Base-by-base conservation (phyloP, 2,888 invertebrate genomes). In the Hartigia nigra region DNA sequence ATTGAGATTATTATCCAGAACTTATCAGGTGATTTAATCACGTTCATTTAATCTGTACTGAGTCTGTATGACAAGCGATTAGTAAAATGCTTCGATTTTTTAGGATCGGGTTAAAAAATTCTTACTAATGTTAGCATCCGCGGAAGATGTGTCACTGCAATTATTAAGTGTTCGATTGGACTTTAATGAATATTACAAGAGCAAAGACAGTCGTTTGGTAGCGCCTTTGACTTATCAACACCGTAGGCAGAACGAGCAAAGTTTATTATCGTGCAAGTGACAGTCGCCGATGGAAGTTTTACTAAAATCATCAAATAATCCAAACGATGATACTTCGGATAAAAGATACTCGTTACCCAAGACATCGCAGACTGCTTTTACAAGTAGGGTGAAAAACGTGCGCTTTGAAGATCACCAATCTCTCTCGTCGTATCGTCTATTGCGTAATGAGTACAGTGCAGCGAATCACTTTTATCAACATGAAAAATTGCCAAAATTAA, bases 111-210 rank as follows among this genome's bases (percentile, higher is more conserved):
- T 98, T 69, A 96, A 96, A 78, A 95, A 96, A 82, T 96, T 98
- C 90, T 94, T 99, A 76, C 92, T 97, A 76, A 95, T 97, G 91
- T 93, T 98, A 32, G 96, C 97, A 31, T 94, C 95, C 1, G 97
- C 97, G 88, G 93, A 95, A 77, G 97, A 98, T 92, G 95, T 96
- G 83, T 97, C 97, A 84, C 93, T 99, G 31, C 97, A 98, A 88
- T 95, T 97, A 85, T 94, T 99, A 80, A 98, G 98, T 82, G 97
- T 97, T 88, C 95, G 98, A 3, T 93, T 99, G 79, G 98, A 98
- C 92, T 99, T 98, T 92, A 99, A 98, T 91, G 97, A 98, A 91
- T 97, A 97, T 92, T 99, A 99, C 92, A 97, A 97, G 90, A 95
- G 96, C 81, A 94, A 95, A 80, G 96, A 97, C 90, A 94, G 95